Base-by-base conservation (phyloP, 2,113 vertebrate genomes). In the Amblyopsis rosae region DNA sequence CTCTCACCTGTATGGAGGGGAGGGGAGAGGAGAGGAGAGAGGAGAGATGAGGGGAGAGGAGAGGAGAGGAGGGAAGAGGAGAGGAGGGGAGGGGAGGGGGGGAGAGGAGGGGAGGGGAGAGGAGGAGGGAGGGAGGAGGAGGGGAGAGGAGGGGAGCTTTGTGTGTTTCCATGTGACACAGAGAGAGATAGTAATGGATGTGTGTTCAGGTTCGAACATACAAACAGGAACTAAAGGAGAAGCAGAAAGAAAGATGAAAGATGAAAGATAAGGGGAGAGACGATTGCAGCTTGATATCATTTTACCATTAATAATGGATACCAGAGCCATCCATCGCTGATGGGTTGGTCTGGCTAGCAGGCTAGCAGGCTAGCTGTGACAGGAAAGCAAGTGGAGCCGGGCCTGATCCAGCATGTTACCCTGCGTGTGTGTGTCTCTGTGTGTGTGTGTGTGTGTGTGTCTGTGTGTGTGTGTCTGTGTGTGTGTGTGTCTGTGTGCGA, bases 281-380 rank as follows among this genome's bases (percentile, higher is more conserved):
- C 65, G 57, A 57, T 65, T 57, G 66, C 55, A 74, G 64, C 64
- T 69, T 67, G 76, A 74, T 73, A 84, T 92, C 81, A 61, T 71
- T 68, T 93, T 88, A 87, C 87, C 74, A 87, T 91, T 86, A 88
- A 92, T 91, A 89, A 93, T 92, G 84, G 57, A 93, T 86, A 81
- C 73, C 82, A 77, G 73, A 76, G 80, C 79, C 77, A 75, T 84
- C 83, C 64, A 80, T 77, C 53, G 75, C 77, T 91, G 88, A 90
- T 90, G 87, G 83, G 88, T 89, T 90, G 87, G 70, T 83, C 69
- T 80, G 86, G 77, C 74, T 79, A 87, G 87, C 77, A 26, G 26
- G 19, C 59, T 79, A 26, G 26, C 26, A 26, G 26, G 26, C 73
- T 79, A 82, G 82, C 73, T 83, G 79, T 73, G 70, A 79, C 75